These are phyloP conservation scores for Globia sparganii DNA, from an alignment of 2,888 invertebrate genomes.

Conservation along the genomic window DNA sequence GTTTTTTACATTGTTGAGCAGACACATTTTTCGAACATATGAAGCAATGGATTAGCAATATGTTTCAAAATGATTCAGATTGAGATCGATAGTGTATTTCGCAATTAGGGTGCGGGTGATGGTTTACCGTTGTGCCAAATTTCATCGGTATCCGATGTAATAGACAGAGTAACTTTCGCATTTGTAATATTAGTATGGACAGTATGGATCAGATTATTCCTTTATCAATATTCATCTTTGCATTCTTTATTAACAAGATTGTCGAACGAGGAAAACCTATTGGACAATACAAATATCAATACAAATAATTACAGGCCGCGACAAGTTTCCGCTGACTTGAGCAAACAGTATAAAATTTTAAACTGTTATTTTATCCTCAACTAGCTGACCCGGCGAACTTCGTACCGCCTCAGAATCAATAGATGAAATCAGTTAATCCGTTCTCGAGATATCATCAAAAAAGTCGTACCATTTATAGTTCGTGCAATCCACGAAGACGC, in stretches of 20 bases:
- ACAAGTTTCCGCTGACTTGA: constrained; percentile 13
- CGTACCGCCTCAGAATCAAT: neutral
- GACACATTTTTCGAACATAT: too few relatives aligned
- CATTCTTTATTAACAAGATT: neutral
- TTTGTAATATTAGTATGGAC: neutral
- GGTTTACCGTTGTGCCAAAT: neutral
- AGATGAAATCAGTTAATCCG: neutral
- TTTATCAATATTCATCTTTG: neutral
- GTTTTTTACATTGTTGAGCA: too few relatives aligned
- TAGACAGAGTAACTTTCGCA: neutral
- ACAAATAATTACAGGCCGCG: neutral
- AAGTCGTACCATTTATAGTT: neutral
- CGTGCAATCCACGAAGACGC: too few relatives aligned
- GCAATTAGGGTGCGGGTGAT: too few relatives aligned
- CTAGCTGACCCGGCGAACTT: neutral
- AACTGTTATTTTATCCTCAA: neutral
- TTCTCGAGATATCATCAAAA: neutral
- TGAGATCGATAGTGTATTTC: too few relatives aligned
- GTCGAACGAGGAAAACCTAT: constrained; percentile 16
- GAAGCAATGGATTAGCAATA: too few relatives aligned
- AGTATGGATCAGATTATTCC: neutral
- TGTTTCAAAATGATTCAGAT: too few relatives aligned
- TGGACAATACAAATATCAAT: constrained; percentile 12
- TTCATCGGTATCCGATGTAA: neutral
- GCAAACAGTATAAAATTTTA: constrained; percentile 4